phyloP scores from a whole-genome alignment of 2,113 vertebrate genomes.

The Urocitellus parryii region DNA sequence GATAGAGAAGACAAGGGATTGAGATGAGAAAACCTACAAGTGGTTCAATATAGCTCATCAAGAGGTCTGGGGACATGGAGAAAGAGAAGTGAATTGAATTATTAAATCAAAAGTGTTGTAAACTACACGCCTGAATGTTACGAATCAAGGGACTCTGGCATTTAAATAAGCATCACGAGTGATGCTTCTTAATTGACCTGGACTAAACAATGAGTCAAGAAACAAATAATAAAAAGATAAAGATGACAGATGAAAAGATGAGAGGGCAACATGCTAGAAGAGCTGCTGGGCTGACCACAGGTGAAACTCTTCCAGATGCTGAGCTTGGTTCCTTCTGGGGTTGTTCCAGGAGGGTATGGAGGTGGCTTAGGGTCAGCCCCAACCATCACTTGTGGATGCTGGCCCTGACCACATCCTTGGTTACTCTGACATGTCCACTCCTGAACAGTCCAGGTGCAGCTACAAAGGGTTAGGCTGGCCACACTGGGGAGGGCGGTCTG shows the following conservation, averaged over 20 bases:
- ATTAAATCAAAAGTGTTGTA: neutral
- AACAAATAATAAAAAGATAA: neutral
- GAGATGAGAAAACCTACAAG: neutral
- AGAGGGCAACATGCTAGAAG: neutral
- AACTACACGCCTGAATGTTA: neutral
- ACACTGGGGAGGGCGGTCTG: fast-evolving
- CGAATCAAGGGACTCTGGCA: neutral
- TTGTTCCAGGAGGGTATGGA: neutral
- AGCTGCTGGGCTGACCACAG: neutral
- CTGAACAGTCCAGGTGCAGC: neutral
- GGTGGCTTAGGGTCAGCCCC: neutral
- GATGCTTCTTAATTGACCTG: neutral
- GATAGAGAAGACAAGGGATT: neutral
- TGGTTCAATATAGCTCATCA: neutral
- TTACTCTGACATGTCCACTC: neutral
- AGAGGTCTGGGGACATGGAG: neutral
- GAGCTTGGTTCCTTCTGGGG: neutral
- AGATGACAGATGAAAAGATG: neutral
- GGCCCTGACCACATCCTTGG: neutral
- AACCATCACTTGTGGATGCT: neutral
- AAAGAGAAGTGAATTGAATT: neutral
- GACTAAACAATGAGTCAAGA: neutral
- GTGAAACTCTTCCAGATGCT: neutral
- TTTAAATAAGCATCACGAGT: neutral
- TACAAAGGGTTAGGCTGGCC: fast-evolving